Percentiles rank a stretch among this genome's conserved stretches.
Evolutionary conservation across 2,113 vertebrate species (phyloP).

Genomic region (Cichladusa arquata): DNA sequence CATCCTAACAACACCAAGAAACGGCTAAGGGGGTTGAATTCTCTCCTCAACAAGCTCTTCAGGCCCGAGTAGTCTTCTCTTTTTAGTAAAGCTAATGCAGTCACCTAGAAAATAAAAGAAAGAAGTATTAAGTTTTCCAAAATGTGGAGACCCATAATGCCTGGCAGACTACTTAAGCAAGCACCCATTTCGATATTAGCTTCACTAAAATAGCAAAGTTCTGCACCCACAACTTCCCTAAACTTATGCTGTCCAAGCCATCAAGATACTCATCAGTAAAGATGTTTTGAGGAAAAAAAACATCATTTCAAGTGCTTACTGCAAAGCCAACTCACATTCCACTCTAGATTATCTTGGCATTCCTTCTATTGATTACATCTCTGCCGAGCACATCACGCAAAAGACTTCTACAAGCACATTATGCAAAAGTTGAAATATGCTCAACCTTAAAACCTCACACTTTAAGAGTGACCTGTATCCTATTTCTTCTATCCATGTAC

Average conservation of each 20-base stretch:
- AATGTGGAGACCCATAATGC: neutral
- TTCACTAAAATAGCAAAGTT: neutral
- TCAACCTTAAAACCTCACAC: neutral
- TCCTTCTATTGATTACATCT: neutral
- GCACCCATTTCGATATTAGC: neutral
- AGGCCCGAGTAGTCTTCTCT: slow-evolving; percentile 86
- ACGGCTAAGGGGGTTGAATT: slow-evolving; percentile 88
- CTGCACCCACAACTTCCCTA: neutral
- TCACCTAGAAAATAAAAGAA: slow-evolving; percentile 76
- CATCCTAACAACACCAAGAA: slow-evolving; percentile 91
- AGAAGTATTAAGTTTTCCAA: neutral
- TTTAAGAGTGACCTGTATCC: neutral
- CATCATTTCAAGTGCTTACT: neutral
- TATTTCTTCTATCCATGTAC: neutral
- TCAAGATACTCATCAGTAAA: neutral
- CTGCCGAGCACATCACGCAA: neutral
- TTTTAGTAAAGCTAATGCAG: slow-evolving; percentile 88
- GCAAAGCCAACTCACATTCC: neutral
- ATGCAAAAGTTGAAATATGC: neutral
- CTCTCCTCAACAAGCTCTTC: slow-evolving; percentile 76
- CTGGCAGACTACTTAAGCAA: neutral
- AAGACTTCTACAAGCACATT: neutral
- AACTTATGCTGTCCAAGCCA: neutral
- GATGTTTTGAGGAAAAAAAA: neutral
- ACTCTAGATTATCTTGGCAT: neutral